Base-by-base conservation (phyloP, 1,140 invertebrate genomes). In the Glossosoma conforme region DNA sequence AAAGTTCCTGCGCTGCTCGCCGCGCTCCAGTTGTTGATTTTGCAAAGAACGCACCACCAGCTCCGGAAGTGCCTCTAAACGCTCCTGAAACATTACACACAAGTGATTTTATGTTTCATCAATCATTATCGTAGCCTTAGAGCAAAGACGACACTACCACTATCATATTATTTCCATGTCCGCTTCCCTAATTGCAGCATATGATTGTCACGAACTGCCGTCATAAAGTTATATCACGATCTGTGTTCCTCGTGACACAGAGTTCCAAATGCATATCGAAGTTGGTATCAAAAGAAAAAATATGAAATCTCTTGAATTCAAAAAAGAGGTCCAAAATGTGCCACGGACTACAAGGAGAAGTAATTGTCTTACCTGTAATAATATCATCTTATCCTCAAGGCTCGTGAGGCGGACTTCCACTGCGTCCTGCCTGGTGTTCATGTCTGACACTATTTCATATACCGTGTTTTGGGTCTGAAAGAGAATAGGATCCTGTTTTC, bases 381-480 rank as follows among this genome's bases (percentile, higher is more conserved):
- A 75, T 45, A 78, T 78, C 61, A 93, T 70, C 77, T 92, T 92
- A 62, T 94, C 91, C 75, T 95, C 92, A 63, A 96, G 77, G 60
- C 83, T 83, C 44, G 83, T 80, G 59, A 95, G 72, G 59, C 89
- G 83, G 66, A 92, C 91, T 68, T 98, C 94, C 56, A 97, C 77
- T 10, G 83, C 80, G 65, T 93, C 88, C 67, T 96, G 92, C 45
- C 92, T 83, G 32, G 84, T 84, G 66, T 89, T 93, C 87, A 97
- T 93, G 62, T 97, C 94, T 14, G 91, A 91, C 35, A 97, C 93
- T 61, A 97, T 89, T 74, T 97, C 94, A 69, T 97, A 96, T 40
- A 97, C 93, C 11, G 91, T 93, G 65, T 92, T 94, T 78, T 97
- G 94, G 41, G 93, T 96, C 94, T 98, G 78, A 42, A 82, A 84